Evolutionary conservation across 1,140 invertebrate species (phyloP), one percentile per base, ranked within the genome.

Genomic region (Drosophila santomea): DNA sequence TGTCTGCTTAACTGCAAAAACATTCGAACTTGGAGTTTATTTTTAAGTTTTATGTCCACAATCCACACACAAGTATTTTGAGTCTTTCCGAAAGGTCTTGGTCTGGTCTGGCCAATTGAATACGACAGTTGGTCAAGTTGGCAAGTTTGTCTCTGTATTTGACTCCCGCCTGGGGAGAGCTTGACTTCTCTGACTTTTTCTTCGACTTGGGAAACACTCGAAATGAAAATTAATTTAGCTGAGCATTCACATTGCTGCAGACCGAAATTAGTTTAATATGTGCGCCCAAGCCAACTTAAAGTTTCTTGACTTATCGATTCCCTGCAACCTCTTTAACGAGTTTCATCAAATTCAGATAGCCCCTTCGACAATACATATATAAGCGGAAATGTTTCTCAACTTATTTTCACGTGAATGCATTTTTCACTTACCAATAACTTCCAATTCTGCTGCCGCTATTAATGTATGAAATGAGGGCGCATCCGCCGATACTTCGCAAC

Each of bases 391-490:
- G 36, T 51, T 55, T 39, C 28, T 3, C 60, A 50, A 17, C 10
- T 36, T 23, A 25, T 35, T 52, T 67, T 43, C 43, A 35, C 20
- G 3, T 10, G 12, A 28, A 28, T 50, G 43, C 10, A 8, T 36
- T 69, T 84, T 69, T 74, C 52, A 92, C 95, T 95, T 93, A 97
- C 96, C 96, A 59, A 96, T 95, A 63, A 97, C 95, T 78, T 95
- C 94, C 94, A 97, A 95, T 67, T 94, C 93, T 51, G 95, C 94
- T 48, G 94, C 94, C 66, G 95, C 94, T 76, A 95, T 94, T 32
- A 95, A 94, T 2, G 97, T 97, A 91, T 96, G 95, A 93, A 98
- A 98, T 47, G 96, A 96, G 5, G 97, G 97, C 23, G 96, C 96
- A 92, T 97, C 97, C 2, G 96, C 96, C 3, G 96, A 97, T 60